Conservation (phyloP, 2,888 invertebrate species). For the Drosophila mimica region DNA sequence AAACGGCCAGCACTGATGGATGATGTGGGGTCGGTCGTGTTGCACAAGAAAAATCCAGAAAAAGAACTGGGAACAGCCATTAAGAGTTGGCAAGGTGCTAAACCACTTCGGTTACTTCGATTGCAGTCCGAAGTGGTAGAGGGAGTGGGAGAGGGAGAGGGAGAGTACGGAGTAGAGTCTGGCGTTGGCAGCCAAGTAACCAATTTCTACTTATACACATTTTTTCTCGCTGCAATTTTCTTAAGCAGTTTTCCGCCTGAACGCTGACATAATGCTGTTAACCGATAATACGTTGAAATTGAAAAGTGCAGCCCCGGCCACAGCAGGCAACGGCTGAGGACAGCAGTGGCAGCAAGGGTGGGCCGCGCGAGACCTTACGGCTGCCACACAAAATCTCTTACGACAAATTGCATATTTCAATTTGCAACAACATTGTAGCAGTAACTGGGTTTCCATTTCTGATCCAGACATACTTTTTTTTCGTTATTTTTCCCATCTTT, state of each 20-base stretch:
- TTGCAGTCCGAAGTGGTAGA: conserved; percentile 3
- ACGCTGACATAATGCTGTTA: conserved; percentile 82
- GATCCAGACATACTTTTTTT: conserved; percentile 40
- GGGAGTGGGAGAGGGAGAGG: background rate
- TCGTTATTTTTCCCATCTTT: background rate
- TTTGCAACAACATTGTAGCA: conserved; percentile 71
- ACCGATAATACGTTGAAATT: conserved; percentile 81
- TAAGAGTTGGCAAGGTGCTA: conserved; percentile 62
- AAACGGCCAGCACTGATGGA: conserved; percentile 57
- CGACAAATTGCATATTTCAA: conserved; percentile 82
- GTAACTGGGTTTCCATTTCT: conserved; percentile 50
- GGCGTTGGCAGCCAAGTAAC: conserved; percentile 29
- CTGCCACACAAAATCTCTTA: conserved; percentile 76
- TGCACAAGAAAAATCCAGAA: background rate
- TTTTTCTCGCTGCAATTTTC: conserved; percentile 73
- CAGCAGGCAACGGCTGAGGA: conserved; percentile 5
- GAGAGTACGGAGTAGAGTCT: conserved; percentile 2
- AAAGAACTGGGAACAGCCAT: conserved; percentile 48
- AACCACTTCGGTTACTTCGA: conserved; percentile 54
- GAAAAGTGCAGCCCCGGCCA: conserved; percentile 49
- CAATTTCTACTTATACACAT: conserved; percentile 43
- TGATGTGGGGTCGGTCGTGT: conserved; percentile 18
- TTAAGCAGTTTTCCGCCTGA: conserved; percentile 83
- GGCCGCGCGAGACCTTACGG: conserved; percentile 23
- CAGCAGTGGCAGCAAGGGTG: conserved; percentile 15